Base-by-base conservation (phyloP, 2,888 invertebrate genomes). In the Cataglyphis altisquamis region DNA sequence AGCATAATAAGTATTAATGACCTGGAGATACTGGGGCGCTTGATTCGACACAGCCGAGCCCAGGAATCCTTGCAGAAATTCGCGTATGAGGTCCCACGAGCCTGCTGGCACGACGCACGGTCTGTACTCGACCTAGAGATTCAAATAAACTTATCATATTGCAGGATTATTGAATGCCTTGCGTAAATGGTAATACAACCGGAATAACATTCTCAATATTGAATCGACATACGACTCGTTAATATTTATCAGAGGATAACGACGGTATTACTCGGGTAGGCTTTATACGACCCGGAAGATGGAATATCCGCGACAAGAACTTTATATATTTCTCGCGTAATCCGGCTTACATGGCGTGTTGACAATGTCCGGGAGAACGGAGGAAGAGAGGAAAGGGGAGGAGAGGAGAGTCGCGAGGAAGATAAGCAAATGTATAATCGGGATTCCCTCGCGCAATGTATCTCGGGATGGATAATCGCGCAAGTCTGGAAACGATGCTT, bases 51-150 rank as follows among this genome's bases (percentile, higher is more conserved):
- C 97, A 2, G 96, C 95, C 1, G 97, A 96, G 0, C 98, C 99
- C 1, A 99, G 96, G 90, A 99, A 97, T 21, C 98, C 98, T 95
- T 98, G 98, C 75, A 98, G 95, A 94, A 99, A 98, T 95, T 99
- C 99, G 72, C 98, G 96, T 92, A 99, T 96, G 83, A 99, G 96
- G 87, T 98, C 98, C 98, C 98, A 99, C 86, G 98, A 98, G 88
- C 97, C 97, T 39, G 97, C 97, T 0, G 98, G 97, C 89, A 98
- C 97, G 0, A 98, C 96, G 94, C 98, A 99, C 0, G 99, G 98
- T 66, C 97, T 96, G 94, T 99, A 99, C 95, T 99, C 99, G 21
- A 98, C 97, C 97, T 96, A 90, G n/a, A 1, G 2, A 81, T 15
- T 1, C 36, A 57, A 63, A 36, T 48, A 29, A 57, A 57, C 0